Conservation (phyloP, 2,797 vertebrate genomes). For the Pangasius sanitwongsei region DNA sequence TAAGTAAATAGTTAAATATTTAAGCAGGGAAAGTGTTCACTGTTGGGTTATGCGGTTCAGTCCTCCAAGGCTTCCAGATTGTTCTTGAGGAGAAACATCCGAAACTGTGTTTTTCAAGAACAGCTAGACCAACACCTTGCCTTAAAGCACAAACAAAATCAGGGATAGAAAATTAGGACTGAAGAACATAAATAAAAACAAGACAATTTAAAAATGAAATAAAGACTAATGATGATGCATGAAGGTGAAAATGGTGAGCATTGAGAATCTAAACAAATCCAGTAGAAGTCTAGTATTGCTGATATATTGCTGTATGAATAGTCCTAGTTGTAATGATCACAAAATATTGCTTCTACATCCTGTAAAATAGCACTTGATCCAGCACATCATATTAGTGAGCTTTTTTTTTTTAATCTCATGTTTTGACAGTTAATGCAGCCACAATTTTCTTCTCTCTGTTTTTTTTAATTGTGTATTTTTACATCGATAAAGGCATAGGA, state of each 20-base stretch:
- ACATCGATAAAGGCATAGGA: background rate
- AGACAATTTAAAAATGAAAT: background rate
- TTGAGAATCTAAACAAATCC: background rate
- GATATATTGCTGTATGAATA: background rate
- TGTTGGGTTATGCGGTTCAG: background rate
- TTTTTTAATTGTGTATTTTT: too few relatives aligned
- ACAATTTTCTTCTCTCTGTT: background rate
- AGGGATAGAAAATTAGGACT: background rate
- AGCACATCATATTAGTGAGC: background rate
- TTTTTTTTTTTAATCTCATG: background rate
- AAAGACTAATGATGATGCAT: background rate
- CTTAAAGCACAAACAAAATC: background rate
- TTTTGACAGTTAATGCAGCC: background rate
- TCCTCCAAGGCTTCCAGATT: background rate
- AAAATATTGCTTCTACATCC: background rate
- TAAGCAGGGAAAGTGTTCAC: background rate
- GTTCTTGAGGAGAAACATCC: background rate
- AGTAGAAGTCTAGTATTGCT: background rate
- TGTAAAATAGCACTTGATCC: background rate
- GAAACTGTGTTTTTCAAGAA: background rate
- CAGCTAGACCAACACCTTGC: background rate
- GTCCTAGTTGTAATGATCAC: background rate
- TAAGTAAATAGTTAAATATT: background rate
- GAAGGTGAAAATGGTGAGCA: background rate
- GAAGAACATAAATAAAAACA: background rate